Evolutionary conservation across 2,888 invertebrate species (phyloP), one percentile per base, ranked within the genome.

Genomic region (Temnothorax rugatulus): DNA sequence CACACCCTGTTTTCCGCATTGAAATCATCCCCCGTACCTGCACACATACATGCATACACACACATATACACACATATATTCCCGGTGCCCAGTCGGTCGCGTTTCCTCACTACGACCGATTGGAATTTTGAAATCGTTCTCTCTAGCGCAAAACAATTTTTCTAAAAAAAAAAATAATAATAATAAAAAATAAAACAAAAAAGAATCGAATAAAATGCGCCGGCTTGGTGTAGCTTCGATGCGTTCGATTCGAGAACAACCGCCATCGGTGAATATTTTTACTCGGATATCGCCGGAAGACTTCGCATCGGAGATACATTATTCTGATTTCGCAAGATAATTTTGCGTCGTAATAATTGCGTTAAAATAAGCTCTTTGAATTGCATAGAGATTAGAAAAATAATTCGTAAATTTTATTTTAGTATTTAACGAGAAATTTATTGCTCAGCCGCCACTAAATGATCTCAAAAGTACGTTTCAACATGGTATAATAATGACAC

Each of bases 61-160:
- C 52, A 50, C 79, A 59, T 61, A 71, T 52, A 38, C 54, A 29
- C 34, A n/a, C 34, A 1, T 9, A 64, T 52, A 61, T 9, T 50
- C 61, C 68, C 21, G 57, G 13, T 59, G 76, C 64, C 63, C 86
- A 52, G 79, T 69, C 61, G 44, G 54, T 69, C 85, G 73, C 77
- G 79, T 74, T 64, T 68, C 66, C 73, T 75, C 74, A 29, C 64
- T 83, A 71, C 69, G 89, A 77, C 86, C 90, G 90, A 91, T 91
- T 89, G 89, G 89, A 92, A 91, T 92, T 92, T 91, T 71, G 86
- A 91, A 92, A 92, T 91, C 74, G 87, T 82, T 86, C 90, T 86
- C 86, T 87, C 87, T 81, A 85, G 84, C 88, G 84, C 77, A 88
- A 84, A 88, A 86, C 85, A 87, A 84, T 86, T 86, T 86, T 84